These are phyloP conservation scores for Drosophila trapezifrons DNA, from an alignment of 1,140 invertebrate species.

Conservation along the genomic window DNA sequence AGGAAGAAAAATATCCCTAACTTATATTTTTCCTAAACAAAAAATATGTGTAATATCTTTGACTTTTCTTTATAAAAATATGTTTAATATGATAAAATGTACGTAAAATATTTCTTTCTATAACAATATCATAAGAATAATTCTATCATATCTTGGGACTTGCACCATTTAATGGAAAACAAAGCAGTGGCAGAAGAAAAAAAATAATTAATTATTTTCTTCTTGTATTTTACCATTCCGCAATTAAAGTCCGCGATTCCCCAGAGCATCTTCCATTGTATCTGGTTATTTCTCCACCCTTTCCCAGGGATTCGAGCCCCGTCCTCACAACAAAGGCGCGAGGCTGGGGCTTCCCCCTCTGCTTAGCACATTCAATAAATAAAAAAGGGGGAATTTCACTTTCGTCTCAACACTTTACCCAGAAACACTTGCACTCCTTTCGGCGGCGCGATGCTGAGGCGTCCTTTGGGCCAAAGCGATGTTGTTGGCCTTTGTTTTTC, in stretches of 20 bases:
- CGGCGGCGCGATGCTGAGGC: slow-evolving; percentile 5
- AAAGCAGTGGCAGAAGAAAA: background rate
- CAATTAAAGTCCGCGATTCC: slow-evolving; percentile 10
- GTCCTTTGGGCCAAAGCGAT: slow-evolving; percentile 3
- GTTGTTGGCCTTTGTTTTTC: slow-evolving; percentile 52
- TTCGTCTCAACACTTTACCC: slow-evolving; percentile 61
- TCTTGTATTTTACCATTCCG: background rate
- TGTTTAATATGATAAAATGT: no score
- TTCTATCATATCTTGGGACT: no score
- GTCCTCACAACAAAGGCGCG: background rate
- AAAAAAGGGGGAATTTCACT: slow-evolving; percentile 62
- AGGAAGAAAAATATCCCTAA: background rate
- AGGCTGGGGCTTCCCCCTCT: background rate
- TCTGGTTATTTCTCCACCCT: background rate
- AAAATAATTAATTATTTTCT: slow-evolving; percentile 2
- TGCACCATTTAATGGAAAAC: background rate
- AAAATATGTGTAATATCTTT: no score
- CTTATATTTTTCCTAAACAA: background rate
- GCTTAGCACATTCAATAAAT: slow-evolving; percentile 66
- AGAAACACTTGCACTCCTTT: slow-evolving; percentile 57
- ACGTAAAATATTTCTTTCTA: no score
- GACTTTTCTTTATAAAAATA: no score
- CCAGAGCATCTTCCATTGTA: slow-evolving; percentile 11
- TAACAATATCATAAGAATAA: no score
- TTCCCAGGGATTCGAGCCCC: background rate